A percentile compares a stretch with the other conserved stretches of the same genome.
phyloP scores from a whole-genome alignment of 2,797 vertebrate species.

The Mormyrus hasselquistii region DNA sequence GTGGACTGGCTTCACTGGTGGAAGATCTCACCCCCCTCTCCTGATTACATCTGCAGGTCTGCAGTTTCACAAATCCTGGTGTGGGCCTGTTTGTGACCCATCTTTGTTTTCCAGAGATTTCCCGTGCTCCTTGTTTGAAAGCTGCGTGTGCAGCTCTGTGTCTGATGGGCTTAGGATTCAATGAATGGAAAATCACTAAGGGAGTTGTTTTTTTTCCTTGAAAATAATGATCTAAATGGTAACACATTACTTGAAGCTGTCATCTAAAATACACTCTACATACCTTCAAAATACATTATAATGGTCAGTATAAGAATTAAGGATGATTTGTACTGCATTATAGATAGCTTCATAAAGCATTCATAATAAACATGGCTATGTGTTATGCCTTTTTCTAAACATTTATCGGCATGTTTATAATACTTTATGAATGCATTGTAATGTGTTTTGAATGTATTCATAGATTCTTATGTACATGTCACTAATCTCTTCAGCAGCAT shows the following conservation, averaged over 20 bases:
- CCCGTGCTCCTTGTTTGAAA: neutral
- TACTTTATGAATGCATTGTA: neutral
- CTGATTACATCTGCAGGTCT: slow-evolving; percentile 13
- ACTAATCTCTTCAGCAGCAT: neutral
- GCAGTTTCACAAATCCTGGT: neutral
- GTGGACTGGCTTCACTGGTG: neutral
- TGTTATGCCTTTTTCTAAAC: neutral
- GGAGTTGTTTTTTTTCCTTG: neutral
- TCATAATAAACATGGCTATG: neutral
- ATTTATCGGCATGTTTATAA: neutral
- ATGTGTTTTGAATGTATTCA: neutral
- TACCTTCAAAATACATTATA: neutral
- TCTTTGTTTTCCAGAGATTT: neutral
- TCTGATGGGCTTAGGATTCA: neutral
- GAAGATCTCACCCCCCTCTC: neutral
- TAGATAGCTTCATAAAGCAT: neutral
- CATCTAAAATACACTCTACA: neutral
- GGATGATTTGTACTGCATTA: neutral
- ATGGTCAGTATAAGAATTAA: neutral
- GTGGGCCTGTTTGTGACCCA: neutral
- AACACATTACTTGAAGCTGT: neutral
- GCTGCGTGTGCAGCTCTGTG: neutral
- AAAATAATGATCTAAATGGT: neutral
- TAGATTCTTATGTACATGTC: neutral
- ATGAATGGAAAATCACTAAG: neutral